These are phyloP conservation scores for Sinocyclocheilus anophthalmus DNA, from an alignment of 2,113 vertebrate species.

Conservation along the genomic window DNA sequence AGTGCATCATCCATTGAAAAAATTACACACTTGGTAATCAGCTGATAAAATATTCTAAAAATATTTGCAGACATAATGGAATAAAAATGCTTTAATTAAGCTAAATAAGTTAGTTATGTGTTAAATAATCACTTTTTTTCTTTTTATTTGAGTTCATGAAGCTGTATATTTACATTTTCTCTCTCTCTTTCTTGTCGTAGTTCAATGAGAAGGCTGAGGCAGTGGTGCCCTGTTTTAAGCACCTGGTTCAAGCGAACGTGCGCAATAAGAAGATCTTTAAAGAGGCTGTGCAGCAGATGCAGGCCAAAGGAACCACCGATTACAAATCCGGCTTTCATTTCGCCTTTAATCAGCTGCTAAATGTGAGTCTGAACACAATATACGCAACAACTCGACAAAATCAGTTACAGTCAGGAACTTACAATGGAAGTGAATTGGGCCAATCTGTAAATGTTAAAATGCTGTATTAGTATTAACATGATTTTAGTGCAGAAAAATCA, in stretches of 20 bases:
- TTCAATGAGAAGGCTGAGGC: slow-evolving; percentile 97
- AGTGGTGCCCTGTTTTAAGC: slow-evolving; percentile 92
- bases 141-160: not conserved
- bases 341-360: slow-evolving; percentile 95
- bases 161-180: not conserved
- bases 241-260: slow-evolving; percentile 96
- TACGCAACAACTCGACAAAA: not conserved
- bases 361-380: slow-evolving; percentile 77
- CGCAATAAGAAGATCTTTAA: slow-evolving; percentile 99
- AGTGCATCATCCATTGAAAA: not conserved
- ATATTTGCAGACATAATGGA: not conserved
- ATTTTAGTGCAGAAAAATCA: not conserved
- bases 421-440: not conserved
- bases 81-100: not conserved
- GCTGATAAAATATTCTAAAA: not conserved
- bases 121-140: not conserved
- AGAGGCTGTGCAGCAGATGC: slow-evolving; percentile 93
- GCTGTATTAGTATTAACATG: not conserved
- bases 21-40: not conserved
- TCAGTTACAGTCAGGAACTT: not conserved
- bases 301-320: slow-evolving; percentile 95
- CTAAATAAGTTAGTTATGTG: not conserved
- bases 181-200: slow-evolving; percentile 66
- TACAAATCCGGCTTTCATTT: slow-evolving; percentile 98
- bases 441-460: not conserved